phyloP scores from a whole-genome alignment of 2,113 vertebrate genomes.

The Nycticebus coucang region DNA sequence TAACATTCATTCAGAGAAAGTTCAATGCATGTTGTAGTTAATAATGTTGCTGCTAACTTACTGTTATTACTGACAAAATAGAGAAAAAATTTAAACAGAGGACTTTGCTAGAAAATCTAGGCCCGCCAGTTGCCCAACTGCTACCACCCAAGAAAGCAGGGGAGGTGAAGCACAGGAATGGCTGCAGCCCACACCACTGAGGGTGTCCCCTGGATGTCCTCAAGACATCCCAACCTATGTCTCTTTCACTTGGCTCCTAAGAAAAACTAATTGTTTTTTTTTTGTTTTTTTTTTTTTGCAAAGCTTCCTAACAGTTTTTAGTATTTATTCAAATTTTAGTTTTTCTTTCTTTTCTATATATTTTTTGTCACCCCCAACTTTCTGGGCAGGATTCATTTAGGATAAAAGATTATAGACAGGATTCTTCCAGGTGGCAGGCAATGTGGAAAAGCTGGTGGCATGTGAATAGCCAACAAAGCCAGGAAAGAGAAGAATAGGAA shows the following conservation, averaged over 20 bases:
- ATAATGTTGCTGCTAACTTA: background rate
- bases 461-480: slow-evolving; percentile 54
- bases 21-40: background rate
- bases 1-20: background rate
- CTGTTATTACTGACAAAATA: background rate
- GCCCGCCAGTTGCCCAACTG: background rate
- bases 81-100: background rate
- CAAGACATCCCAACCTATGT: slow-evolving; percentile 51
- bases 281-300: slow-evolving; percentile 41
- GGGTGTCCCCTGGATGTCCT: slow-evolving; percentile 37
- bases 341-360: slow-evolving; percentile 30
- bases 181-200: background rate
- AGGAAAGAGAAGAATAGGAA: slow-evolving; percentile 26
- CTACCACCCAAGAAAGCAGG: background rate
- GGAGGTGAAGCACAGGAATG: too few relatives aligned
- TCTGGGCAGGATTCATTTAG: slow-evolving; percentile 1
- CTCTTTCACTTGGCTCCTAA: slow-evolving; percentile 62
- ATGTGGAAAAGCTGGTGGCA: background rate
- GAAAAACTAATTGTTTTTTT: background rate
- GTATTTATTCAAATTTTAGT: slow-evolving; percentile 47
- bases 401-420: slow-evolving; percentile 6
- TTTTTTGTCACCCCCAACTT: background rate
- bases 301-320: slow-evolving; percentile 49
- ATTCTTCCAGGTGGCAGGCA: background rate
- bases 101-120: background rate